Evolutionary conservation across 2,797 vertebrate genomes (phyloP).

Genomic region (Lerista edwardsae): DNA sequence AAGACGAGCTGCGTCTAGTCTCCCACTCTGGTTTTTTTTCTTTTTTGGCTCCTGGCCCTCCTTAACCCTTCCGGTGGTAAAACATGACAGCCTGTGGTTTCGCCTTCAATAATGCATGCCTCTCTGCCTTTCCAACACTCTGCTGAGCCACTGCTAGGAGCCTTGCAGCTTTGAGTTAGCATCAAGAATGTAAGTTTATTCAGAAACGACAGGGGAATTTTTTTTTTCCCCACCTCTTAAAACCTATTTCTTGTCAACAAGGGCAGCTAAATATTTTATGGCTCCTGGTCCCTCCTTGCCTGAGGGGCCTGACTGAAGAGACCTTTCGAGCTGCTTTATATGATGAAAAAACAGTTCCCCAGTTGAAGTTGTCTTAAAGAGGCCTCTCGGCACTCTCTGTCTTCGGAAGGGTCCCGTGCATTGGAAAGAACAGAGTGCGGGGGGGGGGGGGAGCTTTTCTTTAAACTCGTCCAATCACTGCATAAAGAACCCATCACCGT

Average conservation of each 20-base stretch:
- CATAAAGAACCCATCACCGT: slow-evolving; percentile 16
- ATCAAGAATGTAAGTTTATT: slow-evolving; percentile 82
- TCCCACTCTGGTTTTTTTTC: slow-evolving; percentile 23
- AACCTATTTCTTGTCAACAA: slow-evolving; percentile 89
- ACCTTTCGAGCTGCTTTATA: slow-evolving; percentile 80
- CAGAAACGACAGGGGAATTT: slow-evolving; percentile 79
- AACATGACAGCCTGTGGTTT: slow-evolving; percentile 56
- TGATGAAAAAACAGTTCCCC: slow-evolving; percentile 80
- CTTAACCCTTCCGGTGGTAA: slow-evolving; percentile 61
- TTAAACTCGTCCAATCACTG: background rate
- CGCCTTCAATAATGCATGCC: slow-evolving; percentile 64
- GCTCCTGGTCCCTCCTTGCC: slow-evolving; percentile 78
- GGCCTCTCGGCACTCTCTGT: slow-evolving; percentile 6
- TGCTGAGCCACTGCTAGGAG: slow-evolving; percentile 42
- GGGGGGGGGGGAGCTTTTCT: background rate
- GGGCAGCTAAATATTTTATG: slow-evolving; percentile 89
- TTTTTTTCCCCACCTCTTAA: slow-evolving; percentile 82
- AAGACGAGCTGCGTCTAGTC: background rate
- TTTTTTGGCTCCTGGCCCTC: slow-evolving; percentile 33
- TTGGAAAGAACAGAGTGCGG: slow-evolving; percentile 8
- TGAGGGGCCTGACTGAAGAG: slow-evolving; percentile 77
- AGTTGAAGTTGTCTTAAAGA: slow-evolving; percentile 35
- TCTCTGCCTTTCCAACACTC: slow-evolving; percentile 47
- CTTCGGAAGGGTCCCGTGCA: background rate
- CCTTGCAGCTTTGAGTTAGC: slow-evolving; percentile 68